These are phyloP conservation scores for Amphiprion percula DNA, from an alignment of 2,113 vertebrate species.

Conservation along the genomic window DNA sequence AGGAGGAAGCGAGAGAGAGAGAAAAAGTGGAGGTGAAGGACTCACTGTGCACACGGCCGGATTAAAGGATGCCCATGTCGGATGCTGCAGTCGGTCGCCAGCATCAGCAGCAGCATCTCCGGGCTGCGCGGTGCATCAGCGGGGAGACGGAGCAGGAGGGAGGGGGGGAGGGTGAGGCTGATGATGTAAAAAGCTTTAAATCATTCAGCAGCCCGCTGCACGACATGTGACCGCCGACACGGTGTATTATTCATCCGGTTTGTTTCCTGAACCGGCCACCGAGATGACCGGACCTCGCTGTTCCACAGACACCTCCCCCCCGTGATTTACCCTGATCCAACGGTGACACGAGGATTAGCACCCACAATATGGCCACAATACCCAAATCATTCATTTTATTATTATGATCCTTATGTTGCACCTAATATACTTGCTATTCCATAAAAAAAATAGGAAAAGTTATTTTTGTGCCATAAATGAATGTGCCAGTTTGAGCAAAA, in stretches of 20 bases:
- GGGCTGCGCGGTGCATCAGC: slow-evolving; percentile 69
- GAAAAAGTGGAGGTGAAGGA: slow-evolving; percentile 48
- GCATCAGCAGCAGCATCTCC: slow-evolving; percentile 81
- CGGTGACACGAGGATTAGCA: background rate
- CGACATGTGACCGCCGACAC: slow-evolving; percentile 69
- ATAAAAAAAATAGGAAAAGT: background rate
- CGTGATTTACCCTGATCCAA: slow-evolving; percentile 15
- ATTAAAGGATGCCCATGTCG: slow-evolving; percentile 76
- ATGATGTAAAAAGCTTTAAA: slow-evolving; percentile 80
- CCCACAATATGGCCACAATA: background rate
- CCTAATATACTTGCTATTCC: too few species aligned
- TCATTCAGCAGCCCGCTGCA: slow-evolving; percentile 76
- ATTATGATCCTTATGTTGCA: too few species aligned
- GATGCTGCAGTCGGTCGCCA: slow-evolving; percentile 80
- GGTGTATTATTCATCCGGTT: slow-evolving; percentile 58
- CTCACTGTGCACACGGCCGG: slow-evolving; percentile 74
- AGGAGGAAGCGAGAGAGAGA: background rate
- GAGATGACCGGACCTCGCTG: slow-evolving; percentile 19
- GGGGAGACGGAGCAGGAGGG: slow-evolving; percentile 35
- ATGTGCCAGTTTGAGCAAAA: background rate
- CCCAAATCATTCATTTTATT: too few species aligned
- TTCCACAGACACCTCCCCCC: background rate
- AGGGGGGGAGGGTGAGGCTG: slow-evolving; percentile 42
- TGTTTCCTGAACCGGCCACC: slow-evolving; percentile 34
- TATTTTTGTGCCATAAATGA: background rate